These are phyloP conservation scores for Lydus trimaculatus DNA, from an alignment of 2,888 invertebrate genomes.

Conservation along the genomic window DNA sequence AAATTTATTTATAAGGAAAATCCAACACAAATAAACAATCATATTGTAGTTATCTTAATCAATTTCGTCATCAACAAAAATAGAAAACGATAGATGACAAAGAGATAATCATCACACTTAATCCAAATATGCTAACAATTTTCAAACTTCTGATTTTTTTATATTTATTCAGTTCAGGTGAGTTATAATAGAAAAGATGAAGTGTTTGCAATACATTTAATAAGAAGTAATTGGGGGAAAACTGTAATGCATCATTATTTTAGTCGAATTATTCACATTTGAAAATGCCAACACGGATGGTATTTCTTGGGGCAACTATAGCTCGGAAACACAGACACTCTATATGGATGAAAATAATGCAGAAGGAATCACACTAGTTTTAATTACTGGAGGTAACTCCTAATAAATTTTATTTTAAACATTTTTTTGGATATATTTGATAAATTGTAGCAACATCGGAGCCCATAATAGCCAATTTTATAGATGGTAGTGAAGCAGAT, in stretches of 20 bases:
- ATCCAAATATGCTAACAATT: background rate
- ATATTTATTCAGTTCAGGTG: background rate
- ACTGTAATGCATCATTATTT: background rate
- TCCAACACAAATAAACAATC: too few relatives aligned
- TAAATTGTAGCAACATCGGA: background rate
- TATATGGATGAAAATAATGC: constrained; percentile 31
- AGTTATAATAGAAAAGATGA: background rate
- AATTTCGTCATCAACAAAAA: background rate
- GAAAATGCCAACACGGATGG: background rate
- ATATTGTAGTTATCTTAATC: background rate
- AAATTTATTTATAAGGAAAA: background rate
- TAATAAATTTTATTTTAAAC: background rate
- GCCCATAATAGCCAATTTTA: background rate
- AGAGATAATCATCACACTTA: background rate
- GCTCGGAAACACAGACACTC: constrained; percentile 6
- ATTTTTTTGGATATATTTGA: background rate
- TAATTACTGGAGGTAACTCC: constrained; percentile 23
- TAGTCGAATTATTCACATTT: constrained; percentile 10
- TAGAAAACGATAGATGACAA: background rate
- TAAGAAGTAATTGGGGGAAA: background rate
- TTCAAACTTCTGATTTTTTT: background rate
- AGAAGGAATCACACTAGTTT: constrained; percentile 20
- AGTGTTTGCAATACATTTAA: too few relatives aligned
- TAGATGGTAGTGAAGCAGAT: background rate
- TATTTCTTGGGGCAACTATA: background rate